phyloP scores from a whole-genome alignment of 2,113 vertebrate species.

The Seriola dumerili region DNA sequence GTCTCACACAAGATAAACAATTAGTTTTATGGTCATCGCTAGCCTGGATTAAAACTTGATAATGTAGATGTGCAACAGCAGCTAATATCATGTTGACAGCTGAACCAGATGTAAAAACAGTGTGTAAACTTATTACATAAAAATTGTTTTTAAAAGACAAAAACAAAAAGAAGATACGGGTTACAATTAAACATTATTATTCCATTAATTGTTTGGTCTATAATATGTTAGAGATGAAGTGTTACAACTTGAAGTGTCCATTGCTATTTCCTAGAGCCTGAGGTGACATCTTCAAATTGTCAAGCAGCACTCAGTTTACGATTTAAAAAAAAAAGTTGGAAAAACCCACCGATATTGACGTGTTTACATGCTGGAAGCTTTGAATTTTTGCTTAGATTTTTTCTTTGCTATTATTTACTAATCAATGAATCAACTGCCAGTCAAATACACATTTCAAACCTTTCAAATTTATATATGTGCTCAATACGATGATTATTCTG shows the following conservation, averaged over 20 bases:
- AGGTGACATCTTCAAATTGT: background rate
- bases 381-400: too few relatives aligned
- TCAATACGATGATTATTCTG: background rate
- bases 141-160: background rate
- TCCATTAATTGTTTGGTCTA: too few relatives aligned
- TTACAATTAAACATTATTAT: too few relatives aligned
- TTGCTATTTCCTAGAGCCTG: too few relatives aligned
- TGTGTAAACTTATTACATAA: background rate
- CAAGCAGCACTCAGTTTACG: background rate
- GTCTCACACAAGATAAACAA: background rate
- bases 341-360: too few relatives aligned
- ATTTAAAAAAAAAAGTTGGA: too few relatives aligned
- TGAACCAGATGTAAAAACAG: background rate
- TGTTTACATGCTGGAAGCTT: too few relatives aligned
- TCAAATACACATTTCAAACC: too few relatives aligned
- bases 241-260: too few relatives aligned
- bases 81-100: background rate
- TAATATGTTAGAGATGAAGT: too few relatives aligned
- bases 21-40: background rate
- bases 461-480: background rate
- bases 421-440: background rate
- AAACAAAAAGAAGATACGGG: too few relatives aligned
- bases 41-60: background rate
- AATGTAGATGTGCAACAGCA: background rate
- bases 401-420: too few relatives aligned